Evolutionary conservation across 2,113 vertebrate species (phyloP), one percentile per base, ranked within the genome.

Genomic region (Phalacrocorax pelagicus): DNA sequence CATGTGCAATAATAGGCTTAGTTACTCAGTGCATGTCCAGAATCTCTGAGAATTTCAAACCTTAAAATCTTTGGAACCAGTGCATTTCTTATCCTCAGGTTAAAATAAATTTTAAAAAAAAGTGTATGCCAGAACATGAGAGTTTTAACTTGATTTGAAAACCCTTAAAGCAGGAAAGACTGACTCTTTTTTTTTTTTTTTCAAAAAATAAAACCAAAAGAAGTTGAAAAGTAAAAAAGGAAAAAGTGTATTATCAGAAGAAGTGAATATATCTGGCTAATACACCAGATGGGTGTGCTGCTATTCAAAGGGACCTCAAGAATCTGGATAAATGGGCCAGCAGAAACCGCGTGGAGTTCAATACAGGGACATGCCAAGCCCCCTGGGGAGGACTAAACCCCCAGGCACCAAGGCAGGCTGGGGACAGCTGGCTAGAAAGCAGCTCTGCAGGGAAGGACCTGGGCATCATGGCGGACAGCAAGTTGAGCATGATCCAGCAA

Each of bases 1-100:
- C 34, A 73, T 70, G 18, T 85, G 58, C 73, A 80, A 70, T 95
- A 96, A 93, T 81, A 94, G 58, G 51, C 81, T 96, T 90, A 94
- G 86, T 93, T 93, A 77, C 36, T 88, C 65, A 62, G 26, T 79
- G 47, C 29, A 96, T 92, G 75, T 95, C 75, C 51, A 67, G 69
- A 93, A 83, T 85, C 62, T 92, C 21, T 8, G 47, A 93, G n/a
- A 95, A 93, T 81, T 94, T 89, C 47, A 82, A 87, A 79, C 51
- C 16, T 81, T 85, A 72, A 78, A 11, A 29, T 80, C 51, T 90
- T 90, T 93, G 59, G 34, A 90, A 47, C 2, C 17, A 44, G 13
- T 54, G 15, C 5, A 36, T 77, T 46, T 63, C 46, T 87, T 62
- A 72, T 59, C 27, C 47, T 4, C 12, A 21, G 4, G 18, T 65